Base-by-base conservation (phyloP, 2,113 vertebrate genomes). In the Menura novaehollandiae region DNA sequence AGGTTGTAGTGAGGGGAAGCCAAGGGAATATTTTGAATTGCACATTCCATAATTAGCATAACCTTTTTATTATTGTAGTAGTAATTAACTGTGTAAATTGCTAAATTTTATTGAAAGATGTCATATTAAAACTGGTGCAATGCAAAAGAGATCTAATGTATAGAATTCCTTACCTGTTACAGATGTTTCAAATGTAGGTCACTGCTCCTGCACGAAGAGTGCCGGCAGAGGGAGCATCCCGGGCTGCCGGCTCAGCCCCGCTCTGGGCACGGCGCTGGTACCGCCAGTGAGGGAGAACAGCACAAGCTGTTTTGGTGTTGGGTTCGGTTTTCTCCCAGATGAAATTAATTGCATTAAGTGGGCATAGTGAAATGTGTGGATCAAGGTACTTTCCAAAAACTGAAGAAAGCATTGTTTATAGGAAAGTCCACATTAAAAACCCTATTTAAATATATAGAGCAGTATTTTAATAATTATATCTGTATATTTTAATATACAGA, bases 171-270 rank as follows among this genome's bases (percentile, higher is more conserved):
- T 30, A 8, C 20, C 27, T 63, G 37, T 37, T 77, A 20, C 0
- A 11, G 20, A 1, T 20, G 7, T 46, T 58, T 56, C 17, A 52
- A 63, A 53, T 72, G 26, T 2, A n/a, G 86, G 64, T 71, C 39
- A 1, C 3, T 27, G 7, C 33, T 90, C 46, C 16, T 78, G 26
- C 72, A 0, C 6, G 22, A 8, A 4, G 88, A 46, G 41, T 33
- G 95, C 92, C 88, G 78, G 90, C 95, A 95, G 95, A 92, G 95
- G 93, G 95, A 95, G 95, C 90, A 60, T 60, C 19, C 3, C 19
- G 47, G 39, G 27, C 55, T 82, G 7, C 19, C 7, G 6, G 72
- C 28, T 52, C 43, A 4, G n/a, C 47, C 41, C 64, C 2, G 24
- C 49, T 0, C 19, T 19, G 7, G 15, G 5, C 5, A 15, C 7